Base-by-base conservation (phyloP, 1,140 invertebrate species). In the Tetramorium parvispinum region DNA sequence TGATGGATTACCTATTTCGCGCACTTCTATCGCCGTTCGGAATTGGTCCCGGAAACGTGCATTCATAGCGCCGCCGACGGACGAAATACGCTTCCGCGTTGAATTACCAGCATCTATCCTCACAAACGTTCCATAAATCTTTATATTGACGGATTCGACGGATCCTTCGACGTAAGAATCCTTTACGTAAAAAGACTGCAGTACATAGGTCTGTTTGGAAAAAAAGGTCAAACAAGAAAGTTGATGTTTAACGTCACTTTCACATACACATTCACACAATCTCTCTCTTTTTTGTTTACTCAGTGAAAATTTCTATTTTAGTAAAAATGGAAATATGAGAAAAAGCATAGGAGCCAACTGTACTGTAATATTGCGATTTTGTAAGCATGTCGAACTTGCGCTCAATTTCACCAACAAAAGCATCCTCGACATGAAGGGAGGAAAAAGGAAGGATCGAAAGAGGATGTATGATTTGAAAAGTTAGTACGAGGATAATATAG, bases 1-100 rank as follows among this genome's bases (percentile, higher is more conserved):
- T 86, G 91, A 92, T 89, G 82, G 91, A 92, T 91, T 78, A 77
- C 79, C 89, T 83, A 68, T 88, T 83, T 90, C 89, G 59, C 73
- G 87, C 76, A 66, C 73, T 87, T 88, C 88, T 79, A 78, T 88
- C 85, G 76, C 57, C 37, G 46, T 57, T 24, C 68, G 53, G 37
- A 76, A 59, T 61, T 43, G 63, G 43, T 55, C 24, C 65, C 37
- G 77, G n/a, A 70, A 71, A 70, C 85, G 65, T 51, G 65, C 78
- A 82, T 82, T 86, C 65, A 59, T 61, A 70, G 51, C 21, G 65
- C 46, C 46, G 85, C 37, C 55, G 57, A 46, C 61, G 61, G 37
- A 83, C 79, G 79, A 75, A 83, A 83, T 75, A 82, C 79, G 79
- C 40, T 83, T 73, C 55, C 37, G 68, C 40, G 53, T 66, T 59